Percentiles rank a stretch among this genome's conserved stretches.
Conservation (phyloP, 2,888 invertebrate species). For the Melanostoma scalare region DNA sequence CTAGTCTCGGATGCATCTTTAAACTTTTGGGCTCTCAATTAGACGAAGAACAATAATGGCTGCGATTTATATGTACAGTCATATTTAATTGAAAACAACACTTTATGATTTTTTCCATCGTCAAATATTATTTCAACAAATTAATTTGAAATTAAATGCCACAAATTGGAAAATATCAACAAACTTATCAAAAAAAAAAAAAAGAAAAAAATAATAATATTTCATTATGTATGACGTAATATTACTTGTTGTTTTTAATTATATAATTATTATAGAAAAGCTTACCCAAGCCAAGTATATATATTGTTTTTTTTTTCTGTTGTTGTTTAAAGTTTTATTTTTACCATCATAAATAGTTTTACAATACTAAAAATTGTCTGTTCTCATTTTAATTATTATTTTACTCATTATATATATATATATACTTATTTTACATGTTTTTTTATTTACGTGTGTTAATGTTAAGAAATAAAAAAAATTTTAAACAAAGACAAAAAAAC, state of each 20-base stretch:
- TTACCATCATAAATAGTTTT: slow-evolving; percentile 72
- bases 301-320: slow-evolving; percentile 1
- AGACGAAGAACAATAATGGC: no score
- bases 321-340: slow-evolving; percentile 59
- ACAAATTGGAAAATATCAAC: slow-evolving; percentile 22
- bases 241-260: slow-evolving; percentile 20
- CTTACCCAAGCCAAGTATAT: slow-evolving; percentile 69
- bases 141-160: slow-evolving; percentile 31
- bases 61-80: no score
- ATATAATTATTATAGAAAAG: slow-evolving; percentile 63
- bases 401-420: slow-evolving; percentile 57
- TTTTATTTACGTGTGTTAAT: slow-evolving; percentile 48
- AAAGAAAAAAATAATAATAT: slow-evolving; percentile 45
- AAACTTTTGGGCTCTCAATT: slow-evolving; percentile 84
- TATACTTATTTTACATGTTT: slow-evolving; percentile 70
- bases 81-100: not conserved
- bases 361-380: slow-evolving; percentile 72
- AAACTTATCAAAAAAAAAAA: slow-evolving; percentile 22
- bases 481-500: slow-evolving; percentile 49
- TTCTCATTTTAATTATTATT: slow-evolving; percentile 50
- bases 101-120: slow-evolving; percentile 23
- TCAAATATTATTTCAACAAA: slow-evolving; percentile 36
- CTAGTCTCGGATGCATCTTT: no score
- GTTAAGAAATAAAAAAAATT: slow-evolving; percentile 44
- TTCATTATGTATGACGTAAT: slow-evolving; percentile 12